A percentile compares a stretch with the other conserved stretches of the same genome.
phyloP scores from a whole-genome alignment of 2,888 invertebrate species.

The Thelaira solivaga region DNA sequence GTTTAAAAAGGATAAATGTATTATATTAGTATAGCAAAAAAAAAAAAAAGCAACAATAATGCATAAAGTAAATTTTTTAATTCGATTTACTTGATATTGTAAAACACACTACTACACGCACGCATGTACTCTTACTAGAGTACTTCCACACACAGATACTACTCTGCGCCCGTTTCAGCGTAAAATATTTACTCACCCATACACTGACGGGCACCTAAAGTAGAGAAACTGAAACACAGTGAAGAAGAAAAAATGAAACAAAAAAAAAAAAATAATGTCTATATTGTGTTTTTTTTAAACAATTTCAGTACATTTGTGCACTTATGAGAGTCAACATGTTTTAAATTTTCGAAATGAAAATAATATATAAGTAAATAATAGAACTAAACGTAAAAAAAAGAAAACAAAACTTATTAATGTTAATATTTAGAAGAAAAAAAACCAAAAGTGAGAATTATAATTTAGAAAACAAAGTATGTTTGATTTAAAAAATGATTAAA shows the following conservation, averaged over 20 bases:
- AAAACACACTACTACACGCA: not conserved
- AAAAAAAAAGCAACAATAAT: too few species aligned
- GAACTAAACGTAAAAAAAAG: not conserved
- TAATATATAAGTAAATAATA: conserved; percentile 16
- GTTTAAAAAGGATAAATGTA: conserved; percentile 25
- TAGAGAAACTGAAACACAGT: conserved; percentile 22
- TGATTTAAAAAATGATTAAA: not conserved
- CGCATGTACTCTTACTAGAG: too few species aligned
- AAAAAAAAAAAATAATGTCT: conserved; percentile 55
- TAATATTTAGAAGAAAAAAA: not conserved
- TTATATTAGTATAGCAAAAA: conserved; percentile 13
- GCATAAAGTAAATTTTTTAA: too few species aligned
- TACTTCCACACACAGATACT: not conserved
- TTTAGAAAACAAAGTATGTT: not conserved
- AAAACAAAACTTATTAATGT: too few species aligned
- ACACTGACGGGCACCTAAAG: not conserved
- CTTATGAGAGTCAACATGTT: conserved; percentile 71
- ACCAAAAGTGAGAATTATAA: not conserved
- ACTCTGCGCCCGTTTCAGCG: conserved; percentile 7
- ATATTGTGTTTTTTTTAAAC: conserved; percentile 33
- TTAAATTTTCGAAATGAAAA: conserved; percentile 55
- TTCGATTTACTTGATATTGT: not conserved
- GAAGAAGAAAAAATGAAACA: conserved; percentile 16
- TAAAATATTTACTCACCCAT: conserved; percentile 38
- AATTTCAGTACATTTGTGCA: conserved; percentile 71